Conservation (phyloP, 2,113 vertebrate genomes). For the Glaucomys volans region DNA sequence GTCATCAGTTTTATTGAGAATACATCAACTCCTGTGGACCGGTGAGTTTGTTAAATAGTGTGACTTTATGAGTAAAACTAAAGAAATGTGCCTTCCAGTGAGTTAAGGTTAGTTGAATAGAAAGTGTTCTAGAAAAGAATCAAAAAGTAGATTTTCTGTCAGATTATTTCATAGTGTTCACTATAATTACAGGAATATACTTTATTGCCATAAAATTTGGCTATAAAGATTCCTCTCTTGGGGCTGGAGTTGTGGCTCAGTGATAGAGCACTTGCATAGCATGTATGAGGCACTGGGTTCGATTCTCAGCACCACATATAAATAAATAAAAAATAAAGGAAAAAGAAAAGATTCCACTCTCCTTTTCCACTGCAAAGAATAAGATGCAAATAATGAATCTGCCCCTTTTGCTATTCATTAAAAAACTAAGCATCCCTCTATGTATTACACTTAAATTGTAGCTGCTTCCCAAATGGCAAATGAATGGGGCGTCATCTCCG, state of each 20-base stretch:
- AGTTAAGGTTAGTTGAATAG: conserved; percentile 42
- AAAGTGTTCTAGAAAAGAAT: conserved; percentile 36
- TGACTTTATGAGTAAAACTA: conserved; percentile 55
- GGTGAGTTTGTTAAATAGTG: conserved; percentile 86
- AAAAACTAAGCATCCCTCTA: background rate
- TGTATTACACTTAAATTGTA: background rate
- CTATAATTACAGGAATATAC: background rate
- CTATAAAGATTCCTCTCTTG: background rate
- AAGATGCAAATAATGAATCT: background rate
- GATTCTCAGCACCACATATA: too few species aligned
- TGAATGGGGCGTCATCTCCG: background rate
- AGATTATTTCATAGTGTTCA: background rate
- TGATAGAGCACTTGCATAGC: too few species aligned
- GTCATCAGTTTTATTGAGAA: conserved; percentile 99
- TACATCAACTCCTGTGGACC: conserved; percentile 96
- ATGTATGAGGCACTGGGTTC: too few species aligned
- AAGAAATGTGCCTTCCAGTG: background rate
- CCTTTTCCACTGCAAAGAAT: background rate
- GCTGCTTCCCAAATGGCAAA: background rate
- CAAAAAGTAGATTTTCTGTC: background rate
- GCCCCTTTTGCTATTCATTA: background rate
- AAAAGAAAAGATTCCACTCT: background rate
- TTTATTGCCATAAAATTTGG: background rate
- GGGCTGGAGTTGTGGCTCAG: too few species aligned
- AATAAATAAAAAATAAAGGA: too few species aligned